Evolutionary conservation across 2,113 vertebrate genomes (phyloP).

Genomic region (Chaenocephalus aceratus): DNA sequence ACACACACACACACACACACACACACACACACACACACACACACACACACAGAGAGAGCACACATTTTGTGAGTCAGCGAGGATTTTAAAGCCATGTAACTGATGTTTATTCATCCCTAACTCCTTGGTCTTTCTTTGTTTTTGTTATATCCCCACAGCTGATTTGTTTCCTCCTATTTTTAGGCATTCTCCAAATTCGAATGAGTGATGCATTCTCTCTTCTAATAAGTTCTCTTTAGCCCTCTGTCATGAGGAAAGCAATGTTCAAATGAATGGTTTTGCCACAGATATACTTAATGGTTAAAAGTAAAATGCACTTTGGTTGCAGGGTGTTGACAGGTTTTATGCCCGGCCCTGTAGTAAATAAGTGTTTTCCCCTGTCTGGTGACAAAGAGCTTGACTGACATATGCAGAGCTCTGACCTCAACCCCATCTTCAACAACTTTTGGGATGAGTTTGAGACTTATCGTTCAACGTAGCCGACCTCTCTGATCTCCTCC

Average conservation of each 20-base stretch:
- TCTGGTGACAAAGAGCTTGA: no score
- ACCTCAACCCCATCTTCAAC: background rate
- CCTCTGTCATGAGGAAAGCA: background rate
- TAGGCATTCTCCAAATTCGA: conserved; percentile 21
- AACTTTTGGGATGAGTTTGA: background rate
- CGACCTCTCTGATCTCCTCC: background rate
- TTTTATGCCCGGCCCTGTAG: background rate
- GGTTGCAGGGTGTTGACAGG: background rate
- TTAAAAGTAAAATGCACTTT: background rate
- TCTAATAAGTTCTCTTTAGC: background rate
- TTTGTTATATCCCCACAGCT: conserved; percentile 34
- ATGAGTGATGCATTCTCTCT: background rate
- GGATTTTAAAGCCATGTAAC: conserved; percentile 22
- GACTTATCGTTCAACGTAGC: background rate
- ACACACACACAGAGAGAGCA: background rate
- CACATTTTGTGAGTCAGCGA: conserved; percentile 28
- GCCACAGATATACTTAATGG: background rate
- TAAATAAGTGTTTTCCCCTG: no score
- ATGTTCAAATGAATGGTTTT: background rate
- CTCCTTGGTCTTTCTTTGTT: conserved; percentile 32
- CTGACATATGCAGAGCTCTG: background rate
- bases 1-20: conserved; percentile 32
- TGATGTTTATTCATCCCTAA: conserved; percentile 43
- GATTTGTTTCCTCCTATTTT: conserved; percentile 9
- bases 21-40: background rate